phyloP scores from a whole-genome alignment of 2,888 invertebrate genomes.

The Camptogramma bilineatum region DNA sequence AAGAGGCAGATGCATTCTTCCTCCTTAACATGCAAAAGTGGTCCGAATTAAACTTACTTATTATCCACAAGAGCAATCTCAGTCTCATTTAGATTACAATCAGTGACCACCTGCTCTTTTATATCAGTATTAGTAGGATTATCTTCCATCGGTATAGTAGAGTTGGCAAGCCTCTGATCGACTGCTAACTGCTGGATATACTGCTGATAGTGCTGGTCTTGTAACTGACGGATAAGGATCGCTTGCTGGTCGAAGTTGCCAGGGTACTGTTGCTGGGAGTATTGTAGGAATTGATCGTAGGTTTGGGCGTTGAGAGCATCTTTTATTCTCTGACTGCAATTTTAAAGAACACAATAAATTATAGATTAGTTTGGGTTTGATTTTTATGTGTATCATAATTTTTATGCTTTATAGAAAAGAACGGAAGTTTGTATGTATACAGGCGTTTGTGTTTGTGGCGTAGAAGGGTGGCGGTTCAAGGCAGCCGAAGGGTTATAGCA shows the following conservation, averaged over 20 bases:
- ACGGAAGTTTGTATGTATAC: too few species aligned
- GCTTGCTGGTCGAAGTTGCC: conserved; percentile 96
- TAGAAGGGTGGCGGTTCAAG: too few species aligned
- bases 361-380: too few species aligned
- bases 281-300: conserved; percentile 92
- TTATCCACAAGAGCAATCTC: conserved; percentile 58
- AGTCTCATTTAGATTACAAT: conserved; percentile 71
- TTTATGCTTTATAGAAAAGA: too few species aligned
- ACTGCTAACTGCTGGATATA: conserved; percentile 97
- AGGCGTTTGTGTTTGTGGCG: too few species aligned
- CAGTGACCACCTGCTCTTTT: conserved; percentile 55
- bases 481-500: too few species aligned
- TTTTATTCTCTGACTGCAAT: conserved; percentile 92
- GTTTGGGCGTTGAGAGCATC: conserved; percentile 98
- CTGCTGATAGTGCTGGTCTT: conserved; percentile 99
- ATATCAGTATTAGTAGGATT: conserved; percentile 51
- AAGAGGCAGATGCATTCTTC: too few species aligned
- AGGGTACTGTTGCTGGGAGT: conserved; percentile 97
- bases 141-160: conserved; percentile 57
- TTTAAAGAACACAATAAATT: not conserved
- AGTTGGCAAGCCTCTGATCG: conserved; percentile 72
- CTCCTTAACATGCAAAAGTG: too few species aligned
- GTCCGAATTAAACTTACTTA: conserved; percentile 67
- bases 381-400: too few species aligned
- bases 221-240: conserved; percentile 95